phyloP scores from a whole-genome alignment of 2,113 vertebrate species.

The Casuarius casuarius region DNA sequence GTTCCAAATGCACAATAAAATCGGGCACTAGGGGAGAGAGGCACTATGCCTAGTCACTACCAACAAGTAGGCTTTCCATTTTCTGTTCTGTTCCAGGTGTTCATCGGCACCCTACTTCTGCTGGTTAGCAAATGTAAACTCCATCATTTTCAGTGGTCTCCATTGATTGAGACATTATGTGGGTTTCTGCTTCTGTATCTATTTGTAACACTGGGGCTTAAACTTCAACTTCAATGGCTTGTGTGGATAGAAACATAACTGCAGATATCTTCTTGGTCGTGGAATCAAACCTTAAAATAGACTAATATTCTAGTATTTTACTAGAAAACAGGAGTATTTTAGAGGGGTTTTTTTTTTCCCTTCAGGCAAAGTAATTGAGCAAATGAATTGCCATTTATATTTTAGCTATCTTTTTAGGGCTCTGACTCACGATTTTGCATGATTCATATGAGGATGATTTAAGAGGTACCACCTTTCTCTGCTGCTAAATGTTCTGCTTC shows the following conservation, averaged over 20 bases:
- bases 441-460: slow-evolving; percentile 7
- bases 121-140: not conserved
- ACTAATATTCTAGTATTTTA: slow-evolving; percentile 4
- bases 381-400: slow-evolving; percentile 14
- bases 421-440: slow-evolving; percentile 7
- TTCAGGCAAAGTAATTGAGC: slow-evolving; percentile 11
- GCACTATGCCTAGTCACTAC: not conserved
- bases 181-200: not conserved
- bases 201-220: not conserved
- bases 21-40: not conserved
- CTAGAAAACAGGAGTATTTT: slow-evolving; percentile 26
- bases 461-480: not conserved
- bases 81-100: not conserved
- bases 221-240: not conserved
- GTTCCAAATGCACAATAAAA: not conserved
- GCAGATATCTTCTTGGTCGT: not conserved
- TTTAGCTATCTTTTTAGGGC: slow-evolving; percentile 2
- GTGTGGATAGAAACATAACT: not conserved
- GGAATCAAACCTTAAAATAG: not conserved
- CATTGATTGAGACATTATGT: rapidly evolving
- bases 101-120: not conserved
- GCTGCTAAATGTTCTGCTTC: not conserved
- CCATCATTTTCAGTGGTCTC: not conserved
- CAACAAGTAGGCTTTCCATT: not conserved
- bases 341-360: not conserved